Conservation (phyloP, 92 coral and sea anemone species). For the Actinernus sp. region DNA sequence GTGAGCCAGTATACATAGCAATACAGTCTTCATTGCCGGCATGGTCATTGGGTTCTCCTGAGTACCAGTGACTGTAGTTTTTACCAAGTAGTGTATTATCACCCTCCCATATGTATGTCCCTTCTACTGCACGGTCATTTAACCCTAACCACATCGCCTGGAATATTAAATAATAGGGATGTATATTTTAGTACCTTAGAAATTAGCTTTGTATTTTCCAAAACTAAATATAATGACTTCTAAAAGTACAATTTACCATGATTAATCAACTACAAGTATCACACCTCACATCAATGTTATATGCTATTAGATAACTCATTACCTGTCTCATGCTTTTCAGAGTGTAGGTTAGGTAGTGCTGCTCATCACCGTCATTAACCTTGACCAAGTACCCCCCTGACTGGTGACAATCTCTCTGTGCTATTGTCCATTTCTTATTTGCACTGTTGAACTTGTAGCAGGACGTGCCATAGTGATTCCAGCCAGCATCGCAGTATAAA, state of each 20-base stretch:
- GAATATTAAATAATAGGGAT: neutral
- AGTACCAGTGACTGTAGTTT: constrained; percentile 82
- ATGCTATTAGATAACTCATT: neutral
- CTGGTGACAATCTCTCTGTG: constrained; percentile 46
- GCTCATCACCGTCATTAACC: constrained; percentile 55
- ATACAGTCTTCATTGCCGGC: constrained; percentile 86
- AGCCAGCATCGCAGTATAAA: constrained; percentile 57
- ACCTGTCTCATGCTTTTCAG: constrained; percentile 13
- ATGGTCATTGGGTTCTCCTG: constrained; percentile 79
- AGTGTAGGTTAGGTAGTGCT: constrained; percentile 25
- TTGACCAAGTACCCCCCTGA: constrained; percentile 71
- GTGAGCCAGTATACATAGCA: constrained; percentile 49
- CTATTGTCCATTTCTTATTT: constrained; percentile 48
- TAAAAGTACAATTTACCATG: too few species aligned
- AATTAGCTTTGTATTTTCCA: too few species aligned
- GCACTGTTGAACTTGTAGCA: constrained; percentile 49
- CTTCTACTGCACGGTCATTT: constrained; percentile 67
- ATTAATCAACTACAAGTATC: too few species aligned
- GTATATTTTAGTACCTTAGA: too few species aligned
- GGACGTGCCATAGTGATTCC: constrained; percentile 56
- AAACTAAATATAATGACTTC: too few species aligned
- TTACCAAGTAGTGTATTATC: constrained; percentile 43
- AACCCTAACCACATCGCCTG: constrained; percentile 90
- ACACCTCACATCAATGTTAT: too few species aligned
- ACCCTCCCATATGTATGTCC: constrained; percentile 81